Conservation (phyloP, 2,888 invertebrate genomes). For the Nemotelus nigrinus region DNA sequence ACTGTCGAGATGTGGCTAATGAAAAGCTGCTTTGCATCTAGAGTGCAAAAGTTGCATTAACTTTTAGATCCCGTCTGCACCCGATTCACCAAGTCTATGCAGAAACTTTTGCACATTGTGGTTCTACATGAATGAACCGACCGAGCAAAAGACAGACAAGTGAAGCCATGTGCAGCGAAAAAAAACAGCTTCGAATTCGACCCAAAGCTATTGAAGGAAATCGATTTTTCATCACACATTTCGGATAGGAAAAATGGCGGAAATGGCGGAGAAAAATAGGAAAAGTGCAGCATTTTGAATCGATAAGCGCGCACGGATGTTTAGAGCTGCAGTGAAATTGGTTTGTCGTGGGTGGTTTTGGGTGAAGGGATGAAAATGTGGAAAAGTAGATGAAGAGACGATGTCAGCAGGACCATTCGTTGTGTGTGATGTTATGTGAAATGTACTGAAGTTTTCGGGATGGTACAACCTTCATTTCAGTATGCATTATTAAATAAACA, state of each 20-base stretch:
- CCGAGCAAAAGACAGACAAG: background rate
- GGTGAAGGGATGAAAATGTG: background rate
- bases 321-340: background rate
- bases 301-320: constrained; percentile 1
- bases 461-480: too few species aligned
- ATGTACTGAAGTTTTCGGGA: background rate
- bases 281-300: constrained; percentile 35
- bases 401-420: background rate
- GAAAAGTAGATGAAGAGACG: background rate
- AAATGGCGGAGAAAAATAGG: constrained; percentile 33
- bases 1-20: constrained; percentile 19
- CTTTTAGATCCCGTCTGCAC: constrained; percentile 18
- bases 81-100: constrained; percentile 1
- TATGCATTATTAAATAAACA: too few species aligned
- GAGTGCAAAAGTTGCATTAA: constrained; percentile 26
- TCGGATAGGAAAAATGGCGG: constrained; percentile 27
- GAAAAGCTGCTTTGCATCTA: constrained; percentile 32
- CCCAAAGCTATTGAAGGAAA: constrained; percentile 25
- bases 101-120: constrained; percentile 1
- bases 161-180: background rate
- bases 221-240: constrained; percentile 41
- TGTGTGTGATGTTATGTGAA: background rate
- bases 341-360: background rate
- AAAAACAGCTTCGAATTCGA: constrained; percentile 2
- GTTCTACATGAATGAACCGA: background rate